phyloP scores from a whole-genome alignment of 2,113 vertebrate species.

The Pao palembangensis region DNA sequence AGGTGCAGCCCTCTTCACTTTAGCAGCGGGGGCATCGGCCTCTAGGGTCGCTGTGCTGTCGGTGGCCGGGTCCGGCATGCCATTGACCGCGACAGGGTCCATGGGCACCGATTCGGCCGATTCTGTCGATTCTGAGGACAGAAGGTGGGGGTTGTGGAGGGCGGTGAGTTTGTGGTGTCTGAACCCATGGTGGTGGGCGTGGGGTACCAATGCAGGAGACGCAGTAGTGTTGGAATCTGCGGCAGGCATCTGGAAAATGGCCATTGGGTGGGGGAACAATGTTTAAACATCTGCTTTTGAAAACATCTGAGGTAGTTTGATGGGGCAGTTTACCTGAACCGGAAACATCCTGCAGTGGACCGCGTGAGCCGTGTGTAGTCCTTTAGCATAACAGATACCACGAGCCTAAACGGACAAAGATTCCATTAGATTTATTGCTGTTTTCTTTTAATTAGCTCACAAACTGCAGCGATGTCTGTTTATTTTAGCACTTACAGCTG shows the following conservation, averaged over 20 bases:
- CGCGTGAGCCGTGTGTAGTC: neutral
- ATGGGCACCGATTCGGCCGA: conserved; percentile 53
- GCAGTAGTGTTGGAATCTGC: conserved; percentile 46
- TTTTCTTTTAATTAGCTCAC: no score
- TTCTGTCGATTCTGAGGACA: conserved; percentile 68
- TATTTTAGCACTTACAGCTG: conserved; percentile 65
- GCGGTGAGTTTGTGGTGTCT: conserved; percentile 64
- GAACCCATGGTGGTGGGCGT: conserved; percentile 34
- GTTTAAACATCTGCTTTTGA: neutral
- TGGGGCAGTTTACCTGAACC: conserved; percentile 40
- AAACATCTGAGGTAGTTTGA: neutral
- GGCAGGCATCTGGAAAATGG: conserved; percentile 33
- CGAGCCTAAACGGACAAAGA: conserved; percentile 44
- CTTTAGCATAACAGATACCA: conserved; percentile 65
- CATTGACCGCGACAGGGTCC: neutral
- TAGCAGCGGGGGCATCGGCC: neutral
- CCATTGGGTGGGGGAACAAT: neutral
- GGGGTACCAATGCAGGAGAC: conserved; percentile 1
- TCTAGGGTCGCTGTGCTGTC: neutral
- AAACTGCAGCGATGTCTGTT: neutral
- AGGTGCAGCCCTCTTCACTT: conserved; percentile 54
- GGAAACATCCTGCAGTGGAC: conserved; percentile 67
- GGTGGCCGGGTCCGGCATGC: no score
- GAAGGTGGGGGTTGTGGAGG: conserved; percentile 48
- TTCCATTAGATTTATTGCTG: neutral